phyloP scores from a whole-genome alignment of 2,797 vertebrate species.

The Tinamus major region DNA sequence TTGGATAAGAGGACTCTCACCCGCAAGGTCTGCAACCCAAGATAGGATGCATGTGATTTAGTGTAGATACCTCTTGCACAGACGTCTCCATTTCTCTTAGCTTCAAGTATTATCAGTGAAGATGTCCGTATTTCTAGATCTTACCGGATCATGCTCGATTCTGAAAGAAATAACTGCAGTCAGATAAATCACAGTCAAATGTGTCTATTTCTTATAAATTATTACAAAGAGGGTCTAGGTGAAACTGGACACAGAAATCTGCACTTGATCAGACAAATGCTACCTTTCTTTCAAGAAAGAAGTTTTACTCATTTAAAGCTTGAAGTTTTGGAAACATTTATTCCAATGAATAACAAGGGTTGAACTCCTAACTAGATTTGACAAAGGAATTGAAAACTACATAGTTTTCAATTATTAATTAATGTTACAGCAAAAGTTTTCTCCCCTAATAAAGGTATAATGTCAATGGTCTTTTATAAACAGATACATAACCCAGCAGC shows the following conservation, averaged over 20 bases:
- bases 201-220: accelerated
- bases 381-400: background rate
- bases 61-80: background rate
- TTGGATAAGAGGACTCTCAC: background rate
- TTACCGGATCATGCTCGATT: background rate
- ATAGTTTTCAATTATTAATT: background rate
- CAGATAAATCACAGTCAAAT: background rate
- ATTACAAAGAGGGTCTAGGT: background rate
- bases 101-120: background rate
- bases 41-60: background rate
- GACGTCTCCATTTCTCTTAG: background rate
- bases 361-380: background rate
- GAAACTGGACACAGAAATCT: background rate
- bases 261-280: background rate
- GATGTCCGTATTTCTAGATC: background rate
- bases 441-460: background rate
- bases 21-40: background rate
- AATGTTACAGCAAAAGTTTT: background rate
- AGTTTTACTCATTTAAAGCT: background rate
- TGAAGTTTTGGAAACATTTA: background rate
- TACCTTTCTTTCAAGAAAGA: background rate
- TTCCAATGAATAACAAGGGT: background rate
- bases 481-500: background rate
- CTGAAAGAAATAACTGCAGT: background rate
- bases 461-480: slow-evolving; percentile 1